Percentiles rank a stretch among this genome's conserved stretches.
These are phyloP conservation scores for Dynastes maya DNA, from an alignment of 2,888 invertebrate genomes.

Conservation along the genomic window DNA sequence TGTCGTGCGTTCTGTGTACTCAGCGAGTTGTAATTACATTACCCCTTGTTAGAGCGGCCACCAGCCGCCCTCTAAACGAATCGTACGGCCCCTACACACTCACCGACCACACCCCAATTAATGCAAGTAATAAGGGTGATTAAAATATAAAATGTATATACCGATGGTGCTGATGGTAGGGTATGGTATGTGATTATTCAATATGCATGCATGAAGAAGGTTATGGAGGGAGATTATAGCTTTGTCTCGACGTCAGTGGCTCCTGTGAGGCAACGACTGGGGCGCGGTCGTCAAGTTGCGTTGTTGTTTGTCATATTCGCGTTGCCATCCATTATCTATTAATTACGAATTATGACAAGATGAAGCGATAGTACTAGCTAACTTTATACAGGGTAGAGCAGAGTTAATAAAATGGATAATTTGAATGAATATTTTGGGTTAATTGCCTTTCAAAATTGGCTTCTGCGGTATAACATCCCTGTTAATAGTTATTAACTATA, in stretches of 20 bases:
- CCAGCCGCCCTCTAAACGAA: no score
- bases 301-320: slow-evolving; percentile 31
- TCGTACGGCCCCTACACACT: no score
- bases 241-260: slow-evolving; percentile 4
- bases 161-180: neutral
- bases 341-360: slow-evolving; percentile 11
- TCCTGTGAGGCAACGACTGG: neutral
- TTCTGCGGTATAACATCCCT: no score
- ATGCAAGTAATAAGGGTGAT: slow-evolving; percentile 66
- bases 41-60: neutral
- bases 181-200: slow-evolving; percentile 59
- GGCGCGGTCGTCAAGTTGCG: slow-evolving; percentile 7
- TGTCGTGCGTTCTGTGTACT: neutral
- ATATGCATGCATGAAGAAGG: slow-evolving; percentile 3
- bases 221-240: neutral
- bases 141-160: slow-evolving; percentile 65
- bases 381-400: neutral
- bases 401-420: no score
- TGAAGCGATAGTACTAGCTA: neutral
- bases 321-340: slow-evolving; percentile 20
- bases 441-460: no score
- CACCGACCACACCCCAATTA: slow-evolving; percentile 64
- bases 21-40: slow-evolving; percentile 20
- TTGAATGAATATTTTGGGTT: no score
- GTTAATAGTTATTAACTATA: no score